Evolutionary conservation across 2,113 vertebrate genomes (phyloP), one percentile per base, ranked within the genome.

Genomic region (Sylvia atricapilla): DNA sequence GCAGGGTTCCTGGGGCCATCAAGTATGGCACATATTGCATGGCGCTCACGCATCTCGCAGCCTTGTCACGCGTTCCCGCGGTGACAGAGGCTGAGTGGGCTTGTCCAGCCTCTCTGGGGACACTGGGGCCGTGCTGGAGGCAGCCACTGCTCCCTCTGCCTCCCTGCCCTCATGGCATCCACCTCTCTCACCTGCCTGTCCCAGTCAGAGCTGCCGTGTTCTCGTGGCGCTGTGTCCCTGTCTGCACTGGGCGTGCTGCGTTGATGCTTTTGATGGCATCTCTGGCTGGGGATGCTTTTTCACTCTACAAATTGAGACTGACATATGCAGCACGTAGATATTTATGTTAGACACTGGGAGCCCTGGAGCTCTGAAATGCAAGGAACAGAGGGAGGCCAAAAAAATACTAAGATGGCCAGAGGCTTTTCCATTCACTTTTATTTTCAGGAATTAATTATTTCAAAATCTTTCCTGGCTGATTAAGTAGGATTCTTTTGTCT

Each of bases 31-130:
- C 28, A 0, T 24, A 44, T 7, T 33, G 39, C 11, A 18, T 43
- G 0, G 0, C 0, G 0, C 28, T 33, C 0, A 0, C 3, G 0
- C 58, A 30, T 76, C 62, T 79, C 1, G 0, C 44, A 11, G 49
- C 82, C 82, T 31, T 1, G 21, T 68, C 59, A 8, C 1, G 2
- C 3, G 0, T 93, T 87, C n/a, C 53, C 15, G 87, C 1, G 0
- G 67, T 17, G 47, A 6, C 58, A 11, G 5, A 2, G 62, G 10
- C 69, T 27, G 66, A 55, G 85, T 52, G 84, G 35, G 21, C 53
- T 44, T 8, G 55, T 66, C 39, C 27, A 27, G 43, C 33, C 66
- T 46, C 47, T 41, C 52, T 28, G 41, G 78, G 22, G 21, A 35
- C 66, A 1, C 0, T 3, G n/a, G 18, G 41, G 37, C n/a, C 13